A percentile compares a stretch with the other conserved stretches of the same genome.
phyloP scores from a whole-genome alignment of 2,113 vertebrate species.

The Paedocypris sp. region DNA sequence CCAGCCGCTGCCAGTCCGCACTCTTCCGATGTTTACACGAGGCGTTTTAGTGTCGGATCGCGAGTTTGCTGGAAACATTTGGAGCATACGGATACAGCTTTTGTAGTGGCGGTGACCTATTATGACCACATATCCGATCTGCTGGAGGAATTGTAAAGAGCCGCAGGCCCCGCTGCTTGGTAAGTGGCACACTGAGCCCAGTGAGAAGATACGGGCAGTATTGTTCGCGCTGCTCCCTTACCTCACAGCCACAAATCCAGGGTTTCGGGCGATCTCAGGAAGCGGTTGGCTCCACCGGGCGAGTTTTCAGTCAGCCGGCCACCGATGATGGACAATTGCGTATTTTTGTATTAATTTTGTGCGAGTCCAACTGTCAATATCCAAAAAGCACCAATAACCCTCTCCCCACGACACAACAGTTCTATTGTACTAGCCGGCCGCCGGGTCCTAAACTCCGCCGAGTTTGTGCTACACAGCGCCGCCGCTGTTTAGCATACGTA shows the following conservation, averaged over 20 bases:
- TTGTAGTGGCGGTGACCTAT: not conserved
- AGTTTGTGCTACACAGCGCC: constrained; percentile 45
- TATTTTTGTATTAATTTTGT: constrained; percentile 22
- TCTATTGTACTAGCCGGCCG: constrained; percentile 81
- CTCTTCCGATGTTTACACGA: constrained; percentile 42
- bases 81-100: not conserved
- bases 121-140: not conserved
- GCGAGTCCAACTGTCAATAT: constrained; percentile 42
- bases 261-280: constrained; percentile 1
- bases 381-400: constrained; percentile 42
- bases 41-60: not conserved
- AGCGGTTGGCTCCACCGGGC: not conserved
- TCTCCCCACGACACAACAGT: constrained; percentile 66
- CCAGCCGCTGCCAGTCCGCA: constrained; percentile 22
- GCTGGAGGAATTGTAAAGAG: constrained; percentile 2
- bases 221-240: constrained; percentile 52
- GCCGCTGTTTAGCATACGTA: not conserved
- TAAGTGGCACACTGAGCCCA: constrained; percentile 39
- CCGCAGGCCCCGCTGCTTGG: constrained; percentile 53
- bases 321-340: not conserved
- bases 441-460: constrained; percentile 73
- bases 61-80: not conserved
- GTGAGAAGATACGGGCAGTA: constrained; percentile 47
- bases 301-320: not conserved
- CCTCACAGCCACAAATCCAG: constrained; percentile 40